Conservation (phyloP, 2,797 vertebrate genomes). For the Molossus molossus region DNA sequence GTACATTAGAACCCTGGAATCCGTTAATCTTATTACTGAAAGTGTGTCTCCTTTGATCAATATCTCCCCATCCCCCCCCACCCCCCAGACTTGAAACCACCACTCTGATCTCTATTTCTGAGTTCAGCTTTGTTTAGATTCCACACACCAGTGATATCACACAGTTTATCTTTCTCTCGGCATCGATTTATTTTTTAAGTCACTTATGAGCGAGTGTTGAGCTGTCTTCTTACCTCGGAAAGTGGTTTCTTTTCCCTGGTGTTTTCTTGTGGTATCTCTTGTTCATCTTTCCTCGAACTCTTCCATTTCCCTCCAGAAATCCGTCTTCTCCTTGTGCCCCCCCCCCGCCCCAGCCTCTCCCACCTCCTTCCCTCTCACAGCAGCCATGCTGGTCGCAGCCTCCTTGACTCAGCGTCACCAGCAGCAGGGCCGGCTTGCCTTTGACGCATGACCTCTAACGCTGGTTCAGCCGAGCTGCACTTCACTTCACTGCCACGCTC, state of each 20-base stretch:
- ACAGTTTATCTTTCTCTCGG: background rate
- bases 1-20: background rate
- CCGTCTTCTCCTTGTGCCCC: background rate
- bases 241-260: background rate
- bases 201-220: no score
- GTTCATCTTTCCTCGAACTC: background rate
- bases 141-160: background rate
- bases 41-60: background rate
- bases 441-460: background rate
- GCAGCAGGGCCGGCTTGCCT: background rate
- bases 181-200: background rate
- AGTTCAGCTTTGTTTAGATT: background rate
- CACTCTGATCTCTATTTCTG: background rate
- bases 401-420: background rate
- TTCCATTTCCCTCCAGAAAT: background rate
- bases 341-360: background rate
- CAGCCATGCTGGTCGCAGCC: background rate
- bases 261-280: background rate
- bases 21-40: background rate
- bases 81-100: background rate
- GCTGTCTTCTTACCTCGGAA: background rate
- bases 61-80: background rate
- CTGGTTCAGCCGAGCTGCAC: background rate
- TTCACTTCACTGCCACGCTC: background rate
- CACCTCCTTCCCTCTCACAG: no score